A percentile compares a stretch with the other conserved stretches of the same genome.
Conservation (phyloP, 2,797 vertebrate species). For the Champsocephalus gunnari region DNA sequence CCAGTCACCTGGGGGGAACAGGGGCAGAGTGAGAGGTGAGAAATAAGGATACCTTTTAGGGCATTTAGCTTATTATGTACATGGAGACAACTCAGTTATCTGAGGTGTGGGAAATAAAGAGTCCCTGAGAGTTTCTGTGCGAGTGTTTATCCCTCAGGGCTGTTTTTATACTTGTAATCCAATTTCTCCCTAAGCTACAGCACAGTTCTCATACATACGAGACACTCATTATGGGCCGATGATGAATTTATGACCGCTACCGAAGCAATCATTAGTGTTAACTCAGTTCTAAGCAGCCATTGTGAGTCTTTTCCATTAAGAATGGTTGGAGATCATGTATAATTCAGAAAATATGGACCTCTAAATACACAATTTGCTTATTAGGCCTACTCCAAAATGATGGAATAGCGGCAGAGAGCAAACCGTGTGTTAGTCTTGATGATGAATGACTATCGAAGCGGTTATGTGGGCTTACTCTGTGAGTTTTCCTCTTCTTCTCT, state of each 20-base stretch:
- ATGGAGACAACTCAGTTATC: not conserved
- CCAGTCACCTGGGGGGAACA: slow-evolving; percentile 88
- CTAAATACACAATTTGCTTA: not conserved
- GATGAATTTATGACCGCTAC: not conserved
- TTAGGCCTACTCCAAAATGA: not conserved
- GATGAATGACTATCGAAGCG: not conserved
- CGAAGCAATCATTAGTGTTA: not conserved
- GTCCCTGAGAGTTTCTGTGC: not conserved
- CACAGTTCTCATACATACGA: not conserved
- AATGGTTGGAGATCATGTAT: not conserved
- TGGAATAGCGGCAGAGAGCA: not conserved
- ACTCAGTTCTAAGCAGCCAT: not conserved
- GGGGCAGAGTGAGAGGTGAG: not conserved
- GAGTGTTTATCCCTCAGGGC: slow-evolving; percentile 3
- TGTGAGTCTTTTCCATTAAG: not conserved
- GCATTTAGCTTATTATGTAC: not conserved
- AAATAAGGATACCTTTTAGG: not conserved
- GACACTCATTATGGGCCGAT: not conserved
- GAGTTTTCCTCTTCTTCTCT: slow-evolving; percentile 94
- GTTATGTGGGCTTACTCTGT: slow-evolving; percentile 84
- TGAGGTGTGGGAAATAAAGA: not conserved
- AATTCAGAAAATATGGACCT: not conserved
- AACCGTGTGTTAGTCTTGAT: not conserved
- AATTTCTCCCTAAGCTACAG: not conserved
- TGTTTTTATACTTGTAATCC: slow-evolving; percentile 6